phyloP scores from a whole-genome alignment of 2,888 invertebrate species.

The Aspidiotus rigidus region DNA sequence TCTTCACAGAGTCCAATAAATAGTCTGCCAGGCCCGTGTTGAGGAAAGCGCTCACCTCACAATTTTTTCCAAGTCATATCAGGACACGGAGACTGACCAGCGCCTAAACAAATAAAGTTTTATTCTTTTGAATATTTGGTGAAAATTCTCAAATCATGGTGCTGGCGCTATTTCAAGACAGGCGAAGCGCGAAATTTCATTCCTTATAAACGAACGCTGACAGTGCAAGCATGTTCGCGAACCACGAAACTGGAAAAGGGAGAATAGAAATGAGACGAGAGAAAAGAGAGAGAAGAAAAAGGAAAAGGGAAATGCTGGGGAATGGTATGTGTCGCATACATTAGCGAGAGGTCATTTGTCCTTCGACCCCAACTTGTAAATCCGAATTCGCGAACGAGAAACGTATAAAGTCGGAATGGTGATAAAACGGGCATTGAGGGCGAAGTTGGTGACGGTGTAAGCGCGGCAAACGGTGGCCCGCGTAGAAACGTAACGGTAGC shows the following conservation, averaged over 20 bases:
- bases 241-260: neutral
- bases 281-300: slow-evolving; percentile 1
- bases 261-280: neutral
- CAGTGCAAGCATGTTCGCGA: neutral
- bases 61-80: too few relatives aligned
- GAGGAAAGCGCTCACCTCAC: too few relatives aligned
- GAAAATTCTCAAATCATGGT: too few relatives aligned
- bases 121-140: too few relatives aligned
- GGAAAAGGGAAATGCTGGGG: slow-evolving; percentile 4
- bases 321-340: slow-evolving; percentile 30
- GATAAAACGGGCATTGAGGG: slow-evolving; percentile 17
- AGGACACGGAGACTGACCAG: too few relatives aligned
- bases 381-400: slow-evolving; percentile 29
- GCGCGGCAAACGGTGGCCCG: slow-evolving; percentile 3
- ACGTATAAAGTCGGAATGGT: slow-evolving; percentile 25
- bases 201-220: slow-evolving; percentile 6
- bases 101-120: too few relatives aligned
- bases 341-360: slow-evolving; percentile 33
- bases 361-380: slow-evolving; percentile 33
- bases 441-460: slow-evolving; percentile 2
- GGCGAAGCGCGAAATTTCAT: slow-evolving; percentile 29
- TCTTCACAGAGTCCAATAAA: too few relatives aligned
- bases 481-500: slow-evolving; percentile 6
- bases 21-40: too few relatives aligned
- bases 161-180: neutral